These are phyloP conservation scores for Scaptomyza pallida DNA, from an alignment of 1,140 invertebrate genomes.

Conservation along the genomic window DNA sequence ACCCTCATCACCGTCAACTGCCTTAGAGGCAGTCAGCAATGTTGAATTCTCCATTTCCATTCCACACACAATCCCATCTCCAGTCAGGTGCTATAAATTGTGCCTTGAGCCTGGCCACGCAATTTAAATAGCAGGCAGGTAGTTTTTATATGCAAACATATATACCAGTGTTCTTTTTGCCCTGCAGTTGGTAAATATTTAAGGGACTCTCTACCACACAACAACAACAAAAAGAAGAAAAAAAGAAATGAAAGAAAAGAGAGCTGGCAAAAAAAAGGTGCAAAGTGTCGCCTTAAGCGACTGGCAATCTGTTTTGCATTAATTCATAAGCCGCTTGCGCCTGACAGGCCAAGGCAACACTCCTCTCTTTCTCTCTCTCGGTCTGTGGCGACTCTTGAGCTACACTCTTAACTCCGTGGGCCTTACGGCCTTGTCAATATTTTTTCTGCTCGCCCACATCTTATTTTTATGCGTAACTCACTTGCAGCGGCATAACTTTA, in stretches of 20 bases:
- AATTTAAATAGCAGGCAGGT: conserved; percentile 63
- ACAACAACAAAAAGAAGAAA: conserved; percentile 10
- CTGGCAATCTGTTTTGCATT: conserved; percentile 78
- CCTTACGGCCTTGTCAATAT: conserved; percentile 46
- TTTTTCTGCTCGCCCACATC: conserved; percentile 39
- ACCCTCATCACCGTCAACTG: conserved; percentile 68
- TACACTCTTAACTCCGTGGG: conserved; percentile 3
- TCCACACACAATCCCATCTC: conserved; percentile 9
- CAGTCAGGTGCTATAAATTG: conserved; percentile 65
- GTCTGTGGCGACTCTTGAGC: conserved; percentile 10
- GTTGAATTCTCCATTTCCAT: neutral
- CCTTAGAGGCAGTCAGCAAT: conserved; percentile 28
- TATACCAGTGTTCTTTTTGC: conserved; percentile 18
- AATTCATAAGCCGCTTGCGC: conserved; percentile 76
- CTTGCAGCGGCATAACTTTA: conserved; percentile 73
- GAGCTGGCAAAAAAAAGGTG: conserved; percentile 52
- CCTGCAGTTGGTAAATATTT: conserved; percentile 72
- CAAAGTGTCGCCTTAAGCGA: conserved; percentile 77
- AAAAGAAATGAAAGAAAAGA: conserved; percentile 6
- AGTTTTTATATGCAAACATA: conserved; percentile 41
- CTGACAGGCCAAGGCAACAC: conserved; percentile 45
- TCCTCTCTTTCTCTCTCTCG: conserved; percentile 9
- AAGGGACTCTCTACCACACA: conserved; percentile 40
- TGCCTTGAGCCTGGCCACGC: conserved; percentile 48
- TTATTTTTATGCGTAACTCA: conserved; percentile 54